Base-by-base conservation (phyloP, 2,888 invertebrate species). In the Trachelus troglodyta region DNA sequence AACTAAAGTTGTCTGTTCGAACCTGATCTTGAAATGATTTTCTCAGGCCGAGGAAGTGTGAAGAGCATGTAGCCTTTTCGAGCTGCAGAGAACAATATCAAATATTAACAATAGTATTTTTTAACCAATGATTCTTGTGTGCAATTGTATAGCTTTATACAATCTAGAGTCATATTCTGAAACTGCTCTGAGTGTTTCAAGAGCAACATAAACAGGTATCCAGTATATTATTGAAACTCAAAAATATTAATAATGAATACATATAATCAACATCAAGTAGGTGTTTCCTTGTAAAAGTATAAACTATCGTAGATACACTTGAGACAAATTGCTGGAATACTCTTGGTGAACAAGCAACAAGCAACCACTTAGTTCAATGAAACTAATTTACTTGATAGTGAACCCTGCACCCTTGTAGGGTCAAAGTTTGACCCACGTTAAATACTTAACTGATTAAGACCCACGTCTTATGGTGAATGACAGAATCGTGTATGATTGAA, bases 21-120 rank as follows among this genome's bases (percentile, higher is more conserved):
- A 90, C 90, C 90, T 90, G 90, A 87, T 82, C 87, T 89, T 89
- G 89, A 87, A 85, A 87, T 84, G 87, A 87, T 87, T 89, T 87
- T 89, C 88, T 90, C 88, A 86, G 86, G 87, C 83, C 86, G 85
- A 85, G 89, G 88, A 82, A 89, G 86, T 84, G 88, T 87, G 86
- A 87, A 88, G 85, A 87, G 85, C 88, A 87, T 85, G 85, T 88
- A 88, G 86, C 89, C 89, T 81, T 87, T 86, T 83, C 84, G 86
- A 86, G 89, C 90, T 90, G 90, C 82, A 56, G 56, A 56, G 89
- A 87, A 90, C 88, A 87, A 89, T 81, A 89, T 79, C 85, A 83
- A 56, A 79, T 75, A 71, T 78, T 76, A 34, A 71, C 23, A 56
- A 56, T 1, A 56, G 15, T 56, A 56, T 15, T 56, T 56, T 56